Percentiles rank a stretch among this genome's conserved stretches.
phyloP scores from a whole-genome alignment of 2,888 invertebrate species.

The Lithosia quadra region DNA sequence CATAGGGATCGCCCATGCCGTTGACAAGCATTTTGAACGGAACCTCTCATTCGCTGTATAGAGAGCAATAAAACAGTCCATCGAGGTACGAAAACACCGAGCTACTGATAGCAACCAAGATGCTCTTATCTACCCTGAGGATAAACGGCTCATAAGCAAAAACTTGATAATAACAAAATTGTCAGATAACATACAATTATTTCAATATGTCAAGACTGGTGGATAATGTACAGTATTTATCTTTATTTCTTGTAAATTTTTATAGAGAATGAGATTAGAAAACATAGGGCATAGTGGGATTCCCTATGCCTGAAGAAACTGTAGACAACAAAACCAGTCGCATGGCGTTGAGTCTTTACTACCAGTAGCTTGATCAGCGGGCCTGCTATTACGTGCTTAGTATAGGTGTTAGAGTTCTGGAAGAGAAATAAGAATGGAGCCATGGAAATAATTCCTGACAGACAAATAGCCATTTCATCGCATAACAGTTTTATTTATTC shows the following conservation, averaged over 20 bases:
- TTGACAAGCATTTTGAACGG: constrained; percentile 72
- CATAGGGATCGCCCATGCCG: constrained; percentile 58
- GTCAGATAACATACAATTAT: constrained; percentile 64
- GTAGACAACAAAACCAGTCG: background rate
- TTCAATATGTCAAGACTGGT: constrained; percentile 6
- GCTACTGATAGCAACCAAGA: constrained; percentile 82
- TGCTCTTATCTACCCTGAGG: constrained; percentile 76
- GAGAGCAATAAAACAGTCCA: constrained; percentile 72
- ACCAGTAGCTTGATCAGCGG: background rate
- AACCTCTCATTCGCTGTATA: constrained; percentile 49
- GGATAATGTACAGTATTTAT: constrained; percentile 9
- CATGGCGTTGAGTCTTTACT: background rate
- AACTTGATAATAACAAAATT: constrained; percentile 76
- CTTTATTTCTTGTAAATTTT: constrained; percentile 4
- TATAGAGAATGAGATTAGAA: background rate
- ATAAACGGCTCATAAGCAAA: constrained; percentile 78
- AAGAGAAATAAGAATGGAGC: too few relatives aligned
- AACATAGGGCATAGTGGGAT: background rate
- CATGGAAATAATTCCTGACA: background rate
- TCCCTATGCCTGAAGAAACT: background rate
- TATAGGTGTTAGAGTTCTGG: too few relatives aligned
- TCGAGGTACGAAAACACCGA: constrained; percentile 78
- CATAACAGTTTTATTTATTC: too few relatives aligned
- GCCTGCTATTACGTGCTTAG: too few relatives aligned
- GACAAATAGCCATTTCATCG: background rate